Evolutionary conservation across 2,888 invertebrate genomes (phyloP).

Genomic region (Pristionchus entomophagus): DNA sequence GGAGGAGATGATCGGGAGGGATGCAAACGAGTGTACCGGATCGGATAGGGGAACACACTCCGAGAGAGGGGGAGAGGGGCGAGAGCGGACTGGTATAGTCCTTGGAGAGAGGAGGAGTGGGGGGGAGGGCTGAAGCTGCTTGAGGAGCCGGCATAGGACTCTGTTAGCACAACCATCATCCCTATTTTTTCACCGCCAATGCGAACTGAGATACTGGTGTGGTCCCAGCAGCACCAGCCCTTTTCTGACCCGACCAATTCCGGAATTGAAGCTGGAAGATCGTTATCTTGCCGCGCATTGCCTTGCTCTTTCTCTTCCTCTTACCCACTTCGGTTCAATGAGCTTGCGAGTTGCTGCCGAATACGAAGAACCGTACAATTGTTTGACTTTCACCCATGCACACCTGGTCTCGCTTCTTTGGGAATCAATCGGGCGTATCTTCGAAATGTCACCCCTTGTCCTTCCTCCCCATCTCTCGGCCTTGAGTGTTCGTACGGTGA

Average conservation of each 20-base stretch:
- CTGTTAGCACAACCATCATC: too few relatives aligned
- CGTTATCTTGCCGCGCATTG: too few relatives aligned
- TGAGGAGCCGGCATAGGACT: too few relatives aligned
- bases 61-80: neutral
- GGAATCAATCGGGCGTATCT: neutral
- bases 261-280: too few relatives aligned
- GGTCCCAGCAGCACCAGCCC: too few relatives aligned
- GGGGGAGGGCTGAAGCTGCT: too few relatives aligned
- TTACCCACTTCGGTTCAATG: neutral
- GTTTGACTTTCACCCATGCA: neutral
- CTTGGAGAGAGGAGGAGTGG: neutral
- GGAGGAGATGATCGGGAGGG: too few relatives aligned
- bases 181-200: too few relatives aligned
- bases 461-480: neutral
- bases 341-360: neutral
- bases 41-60: neutral
- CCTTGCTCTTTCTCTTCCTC: neutral
- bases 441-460: neutral
- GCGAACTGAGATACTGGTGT: too few relatives aligned
- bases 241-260: too few relatives aligned
- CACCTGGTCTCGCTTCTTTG: neutral
- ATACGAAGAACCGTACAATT: neutral
- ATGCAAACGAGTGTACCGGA: conserved; percentile 17
- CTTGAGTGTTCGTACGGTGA: too few relatives aligned
- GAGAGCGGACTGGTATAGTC: conserved; percentile 5